These are phyloP conservation scores for Ecdyonurus torrentis DNA, from an alignment of 2,888 invertebrate genomes.

Conservation along the genomic window DNA sequence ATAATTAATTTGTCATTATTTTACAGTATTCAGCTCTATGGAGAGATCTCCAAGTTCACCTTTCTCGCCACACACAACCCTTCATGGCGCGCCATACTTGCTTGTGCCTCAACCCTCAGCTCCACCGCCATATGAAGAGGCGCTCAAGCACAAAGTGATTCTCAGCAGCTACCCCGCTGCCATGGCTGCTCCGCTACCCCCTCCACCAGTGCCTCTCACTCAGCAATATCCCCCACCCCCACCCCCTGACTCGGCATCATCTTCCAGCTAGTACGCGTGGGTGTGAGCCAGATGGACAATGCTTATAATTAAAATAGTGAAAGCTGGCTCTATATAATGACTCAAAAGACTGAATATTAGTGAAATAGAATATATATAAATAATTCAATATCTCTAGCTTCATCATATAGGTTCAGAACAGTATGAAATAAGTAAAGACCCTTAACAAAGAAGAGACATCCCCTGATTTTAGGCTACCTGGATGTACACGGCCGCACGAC, in stretches of 20 bases:
- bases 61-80: conserved; percentile 1
- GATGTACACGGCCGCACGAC: no score
- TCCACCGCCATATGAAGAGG: conserved; percentile 20
- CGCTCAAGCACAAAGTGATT: conserved; percentile 20
- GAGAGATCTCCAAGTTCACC: conserved; percentile 3
- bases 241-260: not conserved
- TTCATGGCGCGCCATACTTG: not conserved
- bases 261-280: not conserved
- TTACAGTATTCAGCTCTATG: conserved; percentile 15
- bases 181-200: conserved; percentile 11
- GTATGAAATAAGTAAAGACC: no score
- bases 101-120: not conserved
- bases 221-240: not conserved
- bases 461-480: no score
- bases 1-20: not conserved
- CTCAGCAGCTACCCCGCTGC: conserved; percentile 18
- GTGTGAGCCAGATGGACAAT: not conserved
- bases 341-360: no score
- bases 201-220: not conserved
- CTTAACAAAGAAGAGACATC: no score
- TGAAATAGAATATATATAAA: no score
- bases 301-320: no score
- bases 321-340: no score
- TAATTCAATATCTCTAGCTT: no score
- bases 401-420: no score